Base-by-base conservation (phyloP, 2,888 invertebrate genomes). In the Bursaphelenchus okinawaensis region DNA sequence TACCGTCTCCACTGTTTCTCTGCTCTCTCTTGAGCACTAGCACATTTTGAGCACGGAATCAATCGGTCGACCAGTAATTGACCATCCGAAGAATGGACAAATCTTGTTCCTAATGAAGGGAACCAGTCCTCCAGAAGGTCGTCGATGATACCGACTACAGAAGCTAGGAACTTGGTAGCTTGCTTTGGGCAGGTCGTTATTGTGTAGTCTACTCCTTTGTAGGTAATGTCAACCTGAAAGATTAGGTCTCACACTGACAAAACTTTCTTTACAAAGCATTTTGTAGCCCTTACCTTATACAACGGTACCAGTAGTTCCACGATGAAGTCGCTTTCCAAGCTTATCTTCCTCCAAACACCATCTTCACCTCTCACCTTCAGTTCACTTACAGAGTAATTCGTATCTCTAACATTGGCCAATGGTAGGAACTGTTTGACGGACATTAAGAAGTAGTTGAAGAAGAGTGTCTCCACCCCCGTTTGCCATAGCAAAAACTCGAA, bases 91-190 rank as follows among this genome's bases (percentile, higher is more conserved):
- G 95, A 95, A 84, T 98, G 96, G 2, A 94, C 93, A 85, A 98
- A 98, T 51, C 96, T 88, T 0, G 94, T 94, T 22, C 95, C 95
- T 23, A 71, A 52, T 0, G 70, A 62, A 7, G 71, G 70, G 66
- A 95, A 96, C 96, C 96, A 98, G 84, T 98, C 96, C 83, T 98
- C 96, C 0, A 98, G 86, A 57, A 98, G 85, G 60, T 93, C 89
- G 84, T 98, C 98, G 69, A 98, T 90, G 82, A 95, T 93, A 83
- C 95, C 95, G 0, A 95, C 92, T 3, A 92, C 88, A 28, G 93
- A 84, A 0, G 94, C 91, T 64, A 94, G 83, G 19, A 94, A 64
- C 23, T 61, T 52, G 4, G 66, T 68, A 16, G 60, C 60, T 6
- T 59, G 60, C 40, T 59, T 26, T 4, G 40, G 52, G 19, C 20